These are phyloP conservation scores for Entelurus aequoreus DNA, from an alignment of 2,113 vertebrate species.

Conservation along the genomic window DNA sequence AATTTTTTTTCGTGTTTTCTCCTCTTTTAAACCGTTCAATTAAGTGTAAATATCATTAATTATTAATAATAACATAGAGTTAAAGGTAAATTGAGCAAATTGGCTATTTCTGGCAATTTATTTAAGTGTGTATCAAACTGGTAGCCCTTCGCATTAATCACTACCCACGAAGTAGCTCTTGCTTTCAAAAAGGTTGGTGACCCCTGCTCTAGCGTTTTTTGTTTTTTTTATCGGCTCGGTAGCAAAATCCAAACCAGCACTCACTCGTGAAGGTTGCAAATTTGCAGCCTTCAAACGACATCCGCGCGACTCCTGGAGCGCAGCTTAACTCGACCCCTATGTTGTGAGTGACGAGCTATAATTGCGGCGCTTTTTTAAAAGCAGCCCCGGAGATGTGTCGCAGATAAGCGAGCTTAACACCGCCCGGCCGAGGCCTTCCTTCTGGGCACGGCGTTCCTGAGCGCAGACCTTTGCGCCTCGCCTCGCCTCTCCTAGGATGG, in stretches of 20 bases:
- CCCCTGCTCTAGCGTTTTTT: no score
- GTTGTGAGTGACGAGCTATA: constrained; percentile 55
- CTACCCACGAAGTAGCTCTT: no score
- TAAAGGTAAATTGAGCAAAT: no score
- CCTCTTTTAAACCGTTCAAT: no score
- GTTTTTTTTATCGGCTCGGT: not conserved
- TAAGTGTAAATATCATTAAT: no score
- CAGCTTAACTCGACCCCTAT: constrained; percentile 50
- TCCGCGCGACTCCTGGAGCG: constrained; percentile 21
- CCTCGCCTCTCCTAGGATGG: constrained; percentile 50
- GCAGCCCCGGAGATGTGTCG: constrained; percentile 58
- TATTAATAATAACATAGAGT: no score
- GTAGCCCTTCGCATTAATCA: no score
- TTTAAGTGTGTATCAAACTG: no score
- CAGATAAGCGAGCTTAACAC: constrained; percentile 62
- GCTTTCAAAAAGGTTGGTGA: no score
- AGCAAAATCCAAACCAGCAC: constrained; percentile 3
- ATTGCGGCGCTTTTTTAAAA: constrained; percentile 59
- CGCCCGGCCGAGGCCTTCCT: not conserved
- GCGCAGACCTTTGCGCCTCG: constrained; percentile 19
- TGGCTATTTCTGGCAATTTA: no score
- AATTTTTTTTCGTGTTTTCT: no score
- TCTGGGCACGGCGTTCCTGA: constrained; percentile 21
- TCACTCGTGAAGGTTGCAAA: constrained; percentile 22
- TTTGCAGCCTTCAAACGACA: constrained; percentile 33